Evolutionary conservation across 2,888 invertebrate genomes (phyloP).

Genomic region (Phanerotoma sp.): DNA sequence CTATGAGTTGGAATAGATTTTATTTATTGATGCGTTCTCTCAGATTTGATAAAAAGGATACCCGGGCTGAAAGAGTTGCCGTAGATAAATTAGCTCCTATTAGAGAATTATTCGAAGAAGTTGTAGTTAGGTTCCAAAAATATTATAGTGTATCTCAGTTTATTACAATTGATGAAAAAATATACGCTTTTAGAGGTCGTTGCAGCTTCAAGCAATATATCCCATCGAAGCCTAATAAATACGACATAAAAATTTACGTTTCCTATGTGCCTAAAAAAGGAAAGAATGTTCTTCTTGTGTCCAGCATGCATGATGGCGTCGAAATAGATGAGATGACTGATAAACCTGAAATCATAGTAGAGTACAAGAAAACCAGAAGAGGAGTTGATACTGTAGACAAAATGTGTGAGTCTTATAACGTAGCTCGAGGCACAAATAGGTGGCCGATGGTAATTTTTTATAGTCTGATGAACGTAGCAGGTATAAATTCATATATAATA

Average conservation of each 20-base stretch:
- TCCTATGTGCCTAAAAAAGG: too few relatives aligned
- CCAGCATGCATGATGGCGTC: too few relatives aligned
- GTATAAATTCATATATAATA: too few relatives aligned
- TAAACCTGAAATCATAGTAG: too few relatives aligned
- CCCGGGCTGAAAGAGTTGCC: neutral
- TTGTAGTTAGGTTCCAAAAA: slow-evolving; percentile 8
- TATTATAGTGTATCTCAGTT: slow-evolving; percentile 8
- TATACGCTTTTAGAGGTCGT: slow-evolving; percentile 23
- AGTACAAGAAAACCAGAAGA: too few relatives aligned
- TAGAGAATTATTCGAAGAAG: slow-evolving; percentile 7
- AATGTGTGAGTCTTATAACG: too few relatives aligned
- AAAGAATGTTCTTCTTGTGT: too few relatives aligned
- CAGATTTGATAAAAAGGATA: neutral
- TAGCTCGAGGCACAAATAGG: too few relatives aligned
- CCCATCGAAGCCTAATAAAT: slow-evolving; percentile 23
- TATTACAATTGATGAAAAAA: slow-evolving; percentile 26
- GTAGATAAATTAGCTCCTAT: slow-evolving; percentile 23
- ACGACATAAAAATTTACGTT: slow-evolving; percentile 24
- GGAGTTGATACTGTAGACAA: too few relatives aligned
- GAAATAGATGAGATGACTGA: too few relatives aligned
- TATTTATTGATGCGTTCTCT: neutral
- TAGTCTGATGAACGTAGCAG: too few relatives aligned
- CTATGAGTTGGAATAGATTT: neutral
- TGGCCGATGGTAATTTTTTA: too few relatives aligned
- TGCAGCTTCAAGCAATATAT: slow-evolving; percentile 29